Percentiles rank a stretch among this genome's conserved stretches.
Evolutionary conservation across 2,888 invertebrate genomes (phyloP).

Genomic region (Chymomyza fuscimana): DNA sequence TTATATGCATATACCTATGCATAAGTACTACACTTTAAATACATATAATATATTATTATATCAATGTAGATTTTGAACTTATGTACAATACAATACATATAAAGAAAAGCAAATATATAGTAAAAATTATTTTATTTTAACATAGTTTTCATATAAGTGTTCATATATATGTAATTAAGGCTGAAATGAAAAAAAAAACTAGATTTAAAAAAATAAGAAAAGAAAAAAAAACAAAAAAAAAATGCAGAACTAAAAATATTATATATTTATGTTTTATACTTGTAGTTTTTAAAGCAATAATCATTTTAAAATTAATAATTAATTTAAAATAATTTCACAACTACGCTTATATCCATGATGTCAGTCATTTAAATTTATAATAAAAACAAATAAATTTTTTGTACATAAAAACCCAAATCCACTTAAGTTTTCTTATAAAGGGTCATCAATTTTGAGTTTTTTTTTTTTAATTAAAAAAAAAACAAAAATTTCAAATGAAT

Average conservation of each 20-base stretch:
- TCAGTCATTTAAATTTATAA: conserved; percentile 45
- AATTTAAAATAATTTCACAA: conserved; percentile 59
- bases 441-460: no score
- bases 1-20: conserved; percentile 22
- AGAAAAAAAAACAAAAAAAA: conserved; percentile 9
- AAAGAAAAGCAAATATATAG: conserved; percentile 19
- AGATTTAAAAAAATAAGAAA: conserved; percentile 24
- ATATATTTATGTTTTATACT: conserved; percentile 48
- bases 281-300: conserved; percentile 57
- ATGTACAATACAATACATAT: conserved; percentile 32
- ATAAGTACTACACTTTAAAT: conserved; percentile 34
- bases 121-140: conserved; percentile 34
- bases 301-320: conserved; percentile 54
- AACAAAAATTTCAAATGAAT: no score
- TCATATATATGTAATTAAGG: conserved; percentile 52
- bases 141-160: conserved; percentile 54
- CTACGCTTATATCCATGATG: conserved; percentile 74
- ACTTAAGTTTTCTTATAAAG: background rate
- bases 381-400: conserved; percentile 35
- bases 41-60: conserved; percentile 67
- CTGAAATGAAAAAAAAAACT: conserved; percentile 39
- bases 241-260: conserved; percentile 14
- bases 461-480: no score
- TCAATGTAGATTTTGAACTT: conserved; percentile 45
- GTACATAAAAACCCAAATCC: conserved; percentile 41